These are phyloP conservation scores for Micrasema minimum DNA, from an alignment of 1,140 invertebrate genomes.

Conservation along the genomic window DNA sequence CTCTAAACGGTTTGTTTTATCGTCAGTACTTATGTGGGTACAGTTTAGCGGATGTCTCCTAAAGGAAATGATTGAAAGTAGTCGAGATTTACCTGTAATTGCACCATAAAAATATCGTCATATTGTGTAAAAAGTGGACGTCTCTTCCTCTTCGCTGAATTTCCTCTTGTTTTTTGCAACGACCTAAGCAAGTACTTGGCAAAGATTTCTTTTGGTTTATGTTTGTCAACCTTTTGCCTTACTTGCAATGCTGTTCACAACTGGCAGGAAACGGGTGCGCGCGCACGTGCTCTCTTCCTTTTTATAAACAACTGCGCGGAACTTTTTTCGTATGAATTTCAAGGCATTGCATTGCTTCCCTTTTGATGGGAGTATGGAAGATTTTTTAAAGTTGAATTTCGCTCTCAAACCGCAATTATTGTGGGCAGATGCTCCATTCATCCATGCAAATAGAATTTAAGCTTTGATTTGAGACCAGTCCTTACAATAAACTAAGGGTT, in stretches of 20 bases:
- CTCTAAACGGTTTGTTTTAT: background rate
- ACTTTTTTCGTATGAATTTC: too few relatives aligned
- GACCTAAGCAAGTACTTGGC: background rate
- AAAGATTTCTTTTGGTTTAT: too few relatives aligned
- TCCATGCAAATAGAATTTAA: slow-evolving; percentile 2
- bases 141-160: slow-evolving; percentile 13
- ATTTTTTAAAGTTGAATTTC: slow-evolving; percentile 30
- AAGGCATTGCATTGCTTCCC: slow-evolving; percentile 2
- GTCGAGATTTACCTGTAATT: background rate
- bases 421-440: slow-evolving; percentile 42
- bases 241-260: slow-evolving; percentile 2
- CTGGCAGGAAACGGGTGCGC: slow-evolving; percentile 49
- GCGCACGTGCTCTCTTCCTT: slow-evolving; percentile 51
- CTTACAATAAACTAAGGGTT: too few relatives aligned
- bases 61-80: slow-evolving; percentile 15
- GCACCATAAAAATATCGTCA: background rate
- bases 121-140: slow-evolving; percentile 1
- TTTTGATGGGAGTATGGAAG: slow-evolving; percentile 18
- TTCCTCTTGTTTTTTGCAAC: slow-evolving; percentile 9
- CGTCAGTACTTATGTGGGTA: background rate
- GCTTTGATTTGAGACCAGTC: background rate
- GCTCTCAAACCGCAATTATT: slow-evolving; percentile 42
- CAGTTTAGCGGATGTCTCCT: slow-evolving; percentile 6
- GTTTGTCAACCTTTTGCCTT: background rate
- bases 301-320: slow-evolving; percentile 44